A percentile compares a stretch with the other conserved stretches of the same genome.
phyloP scores from a whole-genome alignment of 2,797 vertebrate genomes.

The Danio jaintianensis region DNA sequence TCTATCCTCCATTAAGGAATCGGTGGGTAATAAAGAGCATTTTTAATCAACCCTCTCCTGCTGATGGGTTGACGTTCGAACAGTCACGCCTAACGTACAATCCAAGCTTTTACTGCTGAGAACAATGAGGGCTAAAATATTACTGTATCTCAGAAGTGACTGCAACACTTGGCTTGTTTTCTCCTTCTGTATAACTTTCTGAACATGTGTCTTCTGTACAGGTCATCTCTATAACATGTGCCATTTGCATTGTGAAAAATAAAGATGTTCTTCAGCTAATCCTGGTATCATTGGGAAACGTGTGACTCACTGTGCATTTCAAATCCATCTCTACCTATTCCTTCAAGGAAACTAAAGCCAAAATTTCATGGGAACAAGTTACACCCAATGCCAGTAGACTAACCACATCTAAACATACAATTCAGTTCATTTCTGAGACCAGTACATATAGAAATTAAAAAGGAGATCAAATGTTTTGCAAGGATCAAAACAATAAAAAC shows the following conservation, averaged over 20 bases:
- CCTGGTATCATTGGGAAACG: slow-evolving; percentile 40
- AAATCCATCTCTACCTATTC: slow-evolving; percentile 34
- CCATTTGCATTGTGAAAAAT: slow-evolving; percentile 47
- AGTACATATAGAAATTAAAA: no score
- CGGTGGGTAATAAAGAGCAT: slow-evolving; percentile 82
- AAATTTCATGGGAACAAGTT: slow-evolving; percentile 1
- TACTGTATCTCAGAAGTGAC: slow-evolving; percentile 53
- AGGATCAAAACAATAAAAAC: no score
- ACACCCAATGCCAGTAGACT: slow-evolving; percentile 13
- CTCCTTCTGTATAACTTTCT: slow-evolving; percentile 20
- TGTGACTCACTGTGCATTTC: slow-evolving; percentile 31
- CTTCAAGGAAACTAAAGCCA: slow-evolving; percentile 33
- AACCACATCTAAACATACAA: slow-evolving; percentile 3
- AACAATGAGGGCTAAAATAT: slow-evolving; percentile 61
- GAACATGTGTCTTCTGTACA: slow-evolving; percentile 42
- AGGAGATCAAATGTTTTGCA: no score
- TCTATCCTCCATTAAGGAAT: slow-evolving; percentile 84
- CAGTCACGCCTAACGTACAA: slow-evolving; percentile 73
- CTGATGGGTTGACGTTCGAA: slow-evolving; percentile 82
- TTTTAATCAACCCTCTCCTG: slow-evolving; percentile 86
- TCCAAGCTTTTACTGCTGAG: slow-evolving; percentile 67
- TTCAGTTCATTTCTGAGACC: not conserved
- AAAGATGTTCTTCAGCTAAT: slow-evolving; percentile 50
- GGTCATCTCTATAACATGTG: slow-evolving; percentile 48
- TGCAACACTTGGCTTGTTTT: slow-evolving; percentile 26